phyloP scores from a whole-genome alignment of 2,888 invertebrate species.

The Norana najaformis region DNA sequence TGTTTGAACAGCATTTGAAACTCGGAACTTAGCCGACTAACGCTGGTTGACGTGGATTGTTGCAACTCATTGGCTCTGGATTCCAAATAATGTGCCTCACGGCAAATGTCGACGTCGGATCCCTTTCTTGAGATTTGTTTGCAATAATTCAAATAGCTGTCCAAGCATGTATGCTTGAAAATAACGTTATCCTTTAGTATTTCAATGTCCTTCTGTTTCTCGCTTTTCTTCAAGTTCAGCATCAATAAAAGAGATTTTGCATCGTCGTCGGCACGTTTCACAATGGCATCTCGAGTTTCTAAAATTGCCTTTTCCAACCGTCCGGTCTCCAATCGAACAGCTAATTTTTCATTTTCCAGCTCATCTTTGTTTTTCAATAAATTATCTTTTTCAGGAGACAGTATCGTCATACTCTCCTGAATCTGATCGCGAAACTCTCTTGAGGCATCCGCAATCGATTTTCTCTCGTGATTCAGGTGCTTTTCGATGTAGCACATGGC shows the following conservation, averaged over 20 bases:
- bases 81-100: not conserved
- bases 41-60: not conserved
- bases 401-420: not conserved
- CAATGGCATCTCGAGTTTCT: not conserved
- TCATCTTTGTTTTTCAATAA: not conserved
- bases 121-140: not conserved
- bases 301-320: not conserved
- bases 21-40: not conserved
- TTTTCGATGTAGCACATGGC: slow-evolving; percentile 21
- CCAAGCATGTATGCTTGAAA: not conserved
- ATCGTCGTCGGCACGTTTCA: not conserved
- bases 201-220: not conserved
- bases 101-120: not conserved
- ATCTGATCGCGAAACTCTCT: not conserved
- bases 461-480: not conserved
- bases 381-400: not conserved
- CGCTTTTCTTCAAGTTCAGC: not conserved
- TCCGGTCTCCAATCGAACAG: not conserved
- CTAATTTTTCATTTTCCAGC: not conserved
- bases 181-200: not conserved
- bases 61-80: not conserved
- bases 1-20: not conserved
- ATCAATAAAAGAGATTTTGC: not conserved
- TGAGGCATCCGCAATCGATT: not conserved
- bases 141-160: not conserved